phyloP scores from a whole-genome alignment of 2,888 invertebrate species.

The Yponomeuta malinellus region DNA sequence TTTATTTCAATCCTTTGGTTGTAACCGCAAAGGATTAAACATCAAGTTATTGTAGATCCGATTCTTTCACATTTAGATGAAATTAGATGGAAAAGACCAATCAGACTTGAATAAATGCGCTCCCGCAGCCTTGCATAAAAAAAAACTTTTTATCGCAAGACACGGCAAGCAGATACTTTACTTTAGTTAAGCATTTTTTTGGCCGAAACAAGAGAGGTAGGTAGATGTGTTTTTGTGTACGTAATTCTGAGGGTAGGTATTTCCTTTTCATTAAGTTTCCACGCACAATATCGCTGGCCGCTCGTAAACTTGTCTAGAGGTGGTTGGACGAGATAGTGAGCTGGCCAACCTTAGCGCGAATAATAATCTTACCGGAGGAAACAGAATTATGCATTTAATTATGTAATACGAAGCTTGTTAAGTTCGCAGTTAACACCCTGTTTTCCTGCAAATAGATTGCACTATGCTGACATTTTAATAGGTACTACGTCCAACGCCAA shows the following conservation, averaged over 20 bases:
- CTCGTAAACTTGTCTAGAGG: constrained; percentile 57
- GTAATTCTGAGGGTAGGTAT: constrained; percentile 24
- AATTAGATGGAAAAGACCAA: not conserved
- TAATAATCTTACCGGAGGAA: not conserved
- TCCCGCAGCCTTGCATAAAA: not conserved
- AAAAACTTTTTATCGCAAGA: not conserved
- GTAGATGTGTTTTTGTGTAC: constrained; percentile 12
- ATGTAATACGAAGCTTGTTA: not conserved
- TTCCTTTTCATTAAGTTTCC: constrained; percentile 51
- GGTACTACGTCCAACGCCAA: not conserved
- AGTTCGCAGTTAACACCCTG: not conserved
- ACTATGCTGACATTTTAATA: not conserved
- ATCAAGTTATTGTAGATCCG: not conserved
- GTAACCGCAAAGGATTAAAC: no score
- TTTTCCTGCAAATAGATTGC: not conserved
- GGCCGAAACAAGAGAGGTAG: constrained; percentile 6
- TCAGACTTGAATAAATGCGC: not conserved
- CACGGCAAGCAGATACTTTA: not conserved
- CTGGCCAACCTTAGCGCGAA: not conserved
- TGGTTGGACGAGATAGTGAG: constrained; percentile 6
- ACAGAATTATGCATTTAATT: constrained; percentile 3
- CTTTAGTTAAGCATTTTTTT: not conserved
- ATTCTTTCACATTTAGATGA: not conserved
- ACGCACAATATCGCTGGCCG: constrained; percentile 64
- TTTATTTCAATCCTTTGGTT: no score